phyloP scores from a whole-genome alignment of 2,888 invertebrate species.

The Germaria angustata region DNA sequence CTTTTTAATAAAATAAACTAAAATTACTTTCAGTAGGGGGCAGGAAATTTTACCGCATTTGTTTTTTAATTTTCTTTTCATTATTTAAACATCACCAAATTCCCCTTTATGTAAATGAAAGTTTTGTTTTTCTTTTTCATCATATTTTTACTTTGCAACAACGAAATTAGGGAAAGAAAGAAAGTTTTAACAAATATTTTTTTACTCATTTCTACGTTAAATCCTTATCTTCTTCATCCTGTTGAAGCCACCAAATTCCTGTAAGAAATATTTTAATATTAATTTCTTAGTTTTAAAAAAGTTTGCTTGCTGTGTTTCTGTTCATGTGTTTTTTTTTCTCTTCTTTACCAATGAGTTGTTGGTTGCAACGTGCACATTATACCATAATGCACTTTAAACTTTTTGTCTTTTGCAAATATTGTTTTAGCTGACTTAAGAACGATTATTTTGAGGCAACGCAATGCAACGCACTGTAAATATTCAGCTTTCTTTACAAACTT shows the following conservation, averaged over 20 bases:
- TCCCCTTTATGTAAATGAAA: constrained; percentile 24
- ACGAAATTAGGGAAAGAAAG: not conserved
- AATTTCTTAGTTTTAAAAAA: constrained; percentile 60
- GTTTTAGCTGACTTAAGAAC: constrained; percentile 65
- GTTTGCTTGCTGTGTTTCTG: not conserved
- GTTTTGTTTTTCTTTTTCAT: not conserved
- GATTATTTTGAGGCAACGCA: constrained; percentile 50
- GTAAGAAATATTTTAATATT: constrained; percentile 63
- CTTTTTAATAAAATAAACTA: not conserved
- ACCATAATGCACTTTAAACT: constrained; percentile 66
- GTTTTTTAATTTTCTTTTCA: not conserved
- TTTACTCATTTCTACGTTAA: not conserved
- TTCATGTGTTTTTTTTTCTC: not conserved
- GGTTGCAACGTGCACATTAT: constrained; percentile 55
- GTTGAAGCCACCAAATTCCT: constrained; percentile 59
- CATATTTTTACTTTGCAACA: constrained; percentile 12
- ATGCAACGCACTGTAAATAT: constrained; percentile 10
- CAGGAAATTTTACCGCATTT: not conserved
- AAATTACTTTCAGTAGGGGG: not conserved
- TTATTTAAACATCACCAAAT: constrained; percentile 4
- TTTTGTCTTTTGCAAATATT: constrained; percentile 66
- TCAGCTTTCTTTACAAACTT: too few relatives aligned
- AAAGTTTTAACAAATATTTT: constrained; percentile 34
- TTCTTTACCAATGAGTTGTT: constrained; percentile 44
- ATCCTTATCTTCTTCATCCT: constrained; percentile 30